Conservation (phyloP, 64 coral and sea anemone species). For the Dendrophyllia cribrosa region DNA sequence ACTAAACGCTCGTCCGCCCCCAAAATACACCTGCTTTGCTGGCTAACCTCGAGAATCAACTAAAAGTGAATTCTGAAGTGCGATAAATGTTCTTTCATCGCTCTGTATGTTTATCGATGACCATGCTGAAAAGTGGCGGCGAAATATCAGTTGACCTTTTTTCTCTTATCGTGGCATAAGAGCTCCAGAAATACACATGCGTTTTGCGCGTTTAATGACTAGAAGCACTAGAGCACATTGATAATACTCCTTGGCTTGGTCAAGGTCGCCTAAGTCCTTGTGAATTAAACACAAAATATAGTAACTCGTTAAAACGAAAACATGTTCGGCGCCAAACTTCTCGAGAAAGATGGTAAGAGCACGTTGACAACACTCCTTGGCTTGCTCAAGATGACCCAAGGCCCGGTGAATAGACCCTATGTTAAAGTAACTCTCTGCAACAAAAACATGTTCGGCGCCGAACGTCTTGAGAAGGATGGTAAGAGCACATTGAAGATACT, state of each 20-base stretch:
- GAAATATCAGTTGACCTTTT: too few species aligned
- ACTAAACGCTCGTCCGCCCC: too few species aligned
- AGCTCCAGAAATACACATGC: too few species aligned
- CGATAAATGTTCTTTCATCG: too few species aligned
- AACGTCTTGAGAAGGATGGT: neutral
- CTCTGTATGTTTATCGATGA: too few species aligned
- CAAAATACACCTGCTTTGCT: too few species aligned
- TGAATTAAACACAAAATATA: neutral
- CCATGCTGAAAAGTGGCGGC: too few species aligned
- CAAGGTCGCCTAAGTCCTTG: neutral
- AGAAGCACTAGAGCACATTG: conserved; percentile 8
- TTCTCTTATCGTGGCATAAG: too few species aligned
- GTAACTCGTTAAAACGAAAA: conserved; percentile 6
- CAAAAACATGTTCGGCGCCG: neutral
- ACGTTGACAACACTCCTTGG: conserved; percentile 6
- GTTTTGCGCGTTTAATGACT: neutral
- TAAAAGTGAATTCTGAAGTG: too few species aligned
- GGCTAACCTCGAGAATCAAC: too few species aligned
- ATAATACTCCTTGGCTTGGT: conserved; percentile 13
- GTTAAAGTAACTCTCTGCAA: conserved; percentile 3
- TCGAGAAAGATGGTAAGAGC: neutral
- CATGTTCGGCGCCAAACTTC: neutral
- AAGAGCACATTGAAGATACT: neutral
- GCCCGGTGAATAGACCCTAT: neutral
- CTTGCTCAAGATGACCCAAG: neutral